Conservation (phyloP, 2,888 invertebrate species). For the Pristionchus arcanus region DNA sequence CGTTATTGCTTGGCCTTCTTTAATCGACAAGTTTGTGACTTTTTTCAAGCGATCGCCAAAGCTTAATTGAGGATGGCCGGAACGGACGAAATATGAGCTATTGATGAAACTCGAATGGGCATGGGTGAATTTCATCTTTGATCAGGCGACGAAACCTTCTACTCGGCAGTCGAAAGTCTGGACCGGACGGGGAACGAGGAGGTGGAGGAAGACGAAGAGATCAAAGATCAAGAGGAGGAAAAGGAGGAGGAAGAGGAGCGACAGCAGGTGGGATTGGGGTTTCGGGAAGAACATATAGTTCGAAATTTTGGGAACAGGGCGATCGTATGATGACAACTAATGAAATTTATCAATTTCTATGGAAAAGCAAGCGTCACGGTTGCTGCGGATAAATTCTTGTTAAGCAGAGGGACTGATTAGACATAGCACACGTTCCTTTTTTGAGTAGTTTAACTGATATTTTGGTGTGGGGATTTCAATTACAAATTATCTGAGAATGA, state of each 20-base stretch:
- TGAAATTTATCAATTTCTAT: too few species aligned
- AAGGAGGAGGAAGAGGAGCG: background rate
- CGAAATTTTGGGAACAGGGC: too few species aligned
- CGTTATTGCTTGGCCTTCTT: background rate
- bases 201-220: background rate
- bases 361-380: too few species aligned
- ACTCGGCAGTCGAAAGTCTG: conserved; percentile 25
- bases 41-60: background rate
- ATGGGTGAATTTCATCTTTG: background rate
- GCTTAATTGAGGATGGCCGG: background rate
- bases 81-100: background rate
- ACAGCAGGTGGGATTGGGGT: background rate
- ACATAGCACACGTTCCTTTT: too few species aligned
- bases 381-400: too few species aligned
- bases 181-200: conserved; percentile 2
- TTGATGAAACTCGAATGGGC: background rate
- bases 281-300: too few species aligned
- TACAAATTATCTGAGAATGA: too few species aligned
- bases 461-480: too few species aligned
- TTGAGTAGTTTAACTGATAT: too few species aligned
- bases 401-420: too few species aligned
- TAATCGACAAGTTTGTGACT: too few species aligned
- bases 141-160: conserved; percentile 38
- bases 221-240: conserved; percentile 22
- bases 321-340: too few species aligned